Evolutionary conservation across 2,888 invertebrate species (phyloP).

Genomic region (Allolobophora icterica): DNA sequence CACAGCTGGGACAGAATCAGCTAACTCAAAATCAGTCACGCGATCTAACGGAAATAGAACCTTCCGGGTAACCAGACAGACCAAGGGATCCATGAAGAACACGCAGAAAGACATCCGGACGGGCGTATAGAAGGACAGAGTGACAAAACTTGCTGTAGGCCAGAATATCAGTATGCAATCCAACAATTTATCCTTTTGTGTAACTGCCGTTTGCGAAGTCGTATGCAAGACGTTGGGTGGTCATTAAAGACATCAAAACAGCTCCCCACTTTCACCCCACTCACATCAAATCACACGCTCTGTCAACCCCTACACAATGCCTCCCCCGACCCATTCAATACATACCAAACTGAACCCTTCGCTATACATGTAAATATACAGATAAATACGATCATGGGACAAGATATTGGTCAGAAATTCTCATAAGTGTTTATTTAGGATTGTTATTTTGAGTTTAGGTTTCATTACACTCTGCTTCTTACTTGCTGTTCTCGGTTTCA

Average conservation of each 20-base stretch:
- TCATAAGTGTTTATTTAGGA: too few relatives aligned
- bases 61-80: background rate
- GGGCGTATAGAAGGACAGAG: background rate
- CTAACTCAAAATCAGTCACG: background rate
- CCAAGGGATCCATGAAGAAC: background rate
- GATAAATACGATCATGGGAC: too few relatives aligned
- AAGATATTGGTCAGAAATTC: too few relatives aligned
- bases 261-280: background rate
- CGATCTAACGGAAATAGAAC: background rate
- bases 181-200: background rate
- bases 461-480: too few relatives aligned
- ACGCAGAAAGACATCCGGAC: background rate
- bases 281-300: background rate
- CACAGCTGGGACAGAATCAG: background rate
- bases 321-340: background rate
- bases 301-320: background rate
- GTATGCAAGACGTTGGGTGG: background rate
- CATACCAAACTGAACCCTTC: background rate
- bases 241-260: background rate
- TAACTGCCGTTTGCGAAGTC: background rate
- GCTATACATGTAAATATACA: background rate
- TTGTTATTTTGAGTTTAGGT: too few relatives aligned
- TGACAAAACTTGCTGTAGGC: background rate
- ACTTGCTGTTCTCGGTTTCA: too few relatives aligned
- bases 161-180: constrained; percentile 8